A percentile compares a stretch with the other conserved stretches of the same genome.
Evolutionary conservation across 2,113 vertebrate species (phyloP).

Genomic region (Ammodramus savannarum): DNA sequence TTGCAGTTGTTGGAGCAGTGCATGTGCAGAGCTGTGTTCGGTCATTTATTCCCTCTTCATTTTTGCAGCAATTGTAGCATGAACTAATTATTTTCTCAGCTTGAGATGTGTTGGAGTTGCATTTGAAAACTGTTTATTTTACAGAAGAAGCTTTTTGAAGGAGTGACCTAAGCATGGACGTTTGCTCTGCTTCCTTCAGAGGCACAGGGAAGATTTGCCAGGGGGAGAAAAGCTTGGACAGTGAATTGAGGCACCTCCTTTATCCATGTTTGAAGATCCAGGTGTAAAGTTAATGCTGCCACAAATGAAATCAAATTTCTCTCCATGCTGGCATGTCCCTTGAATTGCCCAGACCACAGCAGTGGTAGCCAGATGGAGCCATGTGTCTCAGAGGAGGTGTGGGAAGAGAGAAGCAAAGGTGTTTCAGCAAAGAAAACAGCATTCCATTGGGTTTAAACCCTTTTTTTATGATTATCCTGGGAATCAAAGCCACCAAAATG

Average conservation of each 20-base stretch:
- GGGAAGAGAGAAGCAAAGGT: not conserved
- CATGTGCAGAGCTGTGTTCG: not conserved
- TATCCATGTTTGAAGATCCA: not conserved
- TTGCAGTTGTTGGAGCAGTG: not conserved
- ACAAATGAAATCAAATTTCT: not conserved
- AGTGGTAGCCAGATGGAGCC: not conserved
- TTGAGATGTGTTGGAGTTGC: slow-evolving; percentile 1
- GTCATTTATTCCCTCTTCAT: slow-evolving; percentile 31
- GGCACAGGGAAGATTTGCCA: not conserved
- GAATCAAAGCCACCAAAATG: not conserved
- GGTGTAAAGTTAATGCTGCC: not conserved
- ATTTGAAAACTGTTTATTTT: slow-evolving; percentile 38
- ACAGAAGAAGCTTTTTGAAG: not conserved
- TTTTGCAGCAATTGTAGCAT: slow-evolving; percentile 30
- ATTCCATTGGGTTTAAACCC: fast-evolving
- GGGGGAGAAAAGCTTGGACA: not conserved
- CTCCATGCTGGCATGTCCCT: not conserved
- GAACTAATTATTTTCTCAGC: slow-evolving; percentile 61
- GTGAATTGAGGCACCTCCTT: not conserved
- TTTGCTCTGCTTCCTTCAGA: not conserved
- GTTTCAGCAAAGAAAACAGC: not conserved
- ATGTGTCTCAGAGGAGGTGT: fast-evolving
- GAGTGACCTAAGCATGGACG: not conserved
- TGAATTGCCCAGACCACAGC: not conserved
- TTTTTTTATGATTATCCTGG: not conserved